Evolutionary conservation across 30 jellyfish, hydroid and myxozoan genomes (phyloP), one percentile per base, ranked within the genome.

Genomic region (Aurelia aurita complex sp. Pacific): DNA sequence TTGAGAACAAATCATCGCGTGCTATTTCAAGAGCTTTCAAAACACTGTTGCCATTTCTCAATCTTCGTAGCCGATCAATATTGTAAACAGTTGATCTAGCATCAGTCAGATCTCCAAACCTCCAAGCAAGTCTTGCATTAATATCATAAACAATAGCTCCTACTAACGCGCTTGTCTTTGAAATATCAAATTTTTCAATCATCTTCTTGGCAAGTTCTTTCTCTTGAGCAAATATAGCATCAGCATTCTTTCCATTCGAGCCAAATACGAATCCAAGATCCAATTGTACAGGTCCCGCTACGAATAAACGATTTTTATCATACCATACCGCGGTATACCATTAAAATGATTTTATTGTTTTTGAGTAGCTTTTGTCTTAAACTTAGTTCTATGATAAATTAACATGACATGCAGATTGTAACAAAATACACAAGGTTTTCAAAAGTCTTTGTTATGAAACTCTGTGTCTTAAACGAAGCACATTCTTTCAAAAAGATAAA

Each of bases 21-120:
- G 94, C 96, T 10, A 83, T 52, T 64, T 88, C 96, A n/a, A 93
- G 68, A 6, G 96, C 96, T 23, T 52, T 67, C 9, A 18, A 40
- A 40, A 74, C 13, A 12, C 46, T 68, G 6, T 13, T 40, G 18
- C 84, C 84, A 40, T 19, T 9, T 11, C 84, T 53, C 34, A 68
- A 23, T 15, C n/a, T 17, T 68, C 1, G 14, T 5, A 74, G 12
- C 5, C 12, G n/a, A 23, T 51, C 73, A 18, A 74, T 59, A 19
- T 8, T 40, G 4, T 50, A n/a, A 18, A 54, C 10, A 52, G 54
- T 34, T 16, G 36, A 23, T 6, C 55, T 35, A 11, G n/a, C 36
- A 29, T 57, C 43, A 10, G 5, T 10, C 13, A 54, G 19, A 54
- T 38, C 19, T 18, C 55, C 71, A 11, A 74, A 36, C 17, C 84